Evolutionary conservation across 2,888 invertebrate genomes (phyloP).

Genomic region (Conistra vaccinii): DNA sequence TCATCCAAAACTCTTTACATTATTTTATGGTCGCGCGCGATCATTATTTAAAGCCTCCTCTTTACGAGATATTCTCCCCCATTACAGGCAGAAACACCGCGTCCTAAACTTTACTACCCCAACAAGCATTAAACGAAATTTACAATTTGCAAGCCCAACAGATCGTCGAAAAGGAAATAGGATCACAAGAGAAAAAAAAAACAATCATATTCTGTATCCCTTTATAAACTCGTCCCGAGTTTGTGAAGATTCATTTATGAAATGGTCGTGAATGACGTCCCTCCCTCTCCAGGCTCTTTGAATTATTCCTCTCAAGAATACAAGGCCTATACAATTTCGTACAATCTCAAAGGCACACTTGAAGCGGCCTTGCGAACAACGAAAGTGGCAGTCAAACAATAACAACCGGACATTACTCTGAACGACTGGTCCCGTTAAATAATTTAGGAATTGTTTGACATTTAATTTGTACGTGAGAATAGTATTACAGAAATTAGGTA

Average conservation of each 20-base stretch:
- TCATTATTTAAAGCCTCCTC: slow-evolving; percentile 49
- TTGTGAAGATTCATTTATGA: slow-evolving; percentile 65
- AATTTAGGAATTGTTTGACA: slow-evolving; percentile 72
- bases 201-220: slow-evolving; percentile 66
- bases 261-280: slow-evolving; percentile 62
- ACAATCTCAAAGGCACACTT: slow-evolving; percentile 61
- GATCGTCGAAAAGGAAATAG: slow-evolving; percentile 61
- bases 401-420: slow-evolving; percentile 72
- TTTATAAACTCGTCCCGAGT: slow-evolving; percentile 67
- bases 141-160: slow-evolving; percentile 66
- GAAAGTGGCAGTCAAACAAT: slow-evolving; percentile 71
- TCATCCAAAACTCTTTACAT: slow-evolving; percentile 20
- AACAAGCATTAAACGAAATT: slow-evolving; percentile 65
- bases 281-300: slow-evolving; percentile 41
- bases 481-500: background rate
- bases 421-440: slow-evolving; percentile 73
- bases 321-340: slow-evolving; percentile 62
- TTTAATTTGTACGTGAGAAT: slow-evolving; percentile 60
- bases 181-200: slow-evolving; percentile 56
- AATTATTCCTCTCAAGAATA: slow-evolving; percentile 63
- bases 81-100: slow-evolving; percentile 39
- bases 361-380: slow-evolving; percentile 58
- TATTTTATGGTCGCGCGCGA: slow-evolving; percentile 29
- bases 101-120: slow-evolving; percentile 53
- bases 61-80: slow-evolving; percentile 46